Conservation (phyloP, 2,113 vertebrate genomes). For the Nothocercus julius region DNA sequence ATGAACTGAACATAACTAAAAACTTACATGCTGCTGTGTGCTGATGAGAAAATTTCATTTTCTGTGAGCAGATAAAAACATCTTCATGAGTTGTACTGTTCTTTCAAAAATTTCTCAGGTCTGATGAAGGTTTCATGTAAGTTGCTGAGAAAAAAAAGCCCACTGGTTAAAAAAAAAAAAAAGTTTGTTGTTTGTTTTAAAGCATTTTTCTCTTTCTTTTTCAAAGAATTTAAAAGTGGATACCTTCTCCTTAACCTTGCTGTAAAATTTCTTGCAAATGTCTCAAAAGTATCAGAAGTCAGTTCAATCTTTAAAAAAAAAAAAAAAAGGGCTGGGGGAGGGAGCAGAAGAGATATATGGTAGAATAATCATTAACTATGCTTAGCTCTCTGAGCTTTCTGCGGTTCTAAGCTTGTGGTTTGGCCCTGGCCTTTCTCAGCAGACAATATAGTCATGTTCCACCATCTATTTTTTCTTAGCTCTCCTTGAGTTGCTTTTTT, state of each 20-base stretch:
- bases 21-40: not conserved
- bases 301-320: not conserved
- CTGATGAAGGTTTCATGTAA: not conserved
- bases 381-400: not conserved
- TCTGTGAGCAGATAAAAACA: not conserved
- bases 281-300: not conserved
- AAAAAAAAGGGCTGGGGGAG: fast-evolving
- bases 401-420: not conserved
- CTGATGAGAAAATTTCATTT: not conserved
- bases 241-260: not conserved
- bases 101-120: not conserved
- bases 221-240: not conserved
- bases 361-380: not conserved
- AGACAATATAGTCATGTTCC: not conserved
- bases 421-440: not conserved
- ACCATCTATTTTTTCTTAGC: not conserved
- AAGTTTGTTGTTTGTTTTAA: too few species aligned
- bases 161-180: not conserved
- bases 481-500: not conserved
- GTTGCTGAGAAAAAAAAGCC: not conserved
- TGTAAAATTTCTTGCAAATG: not conserved
- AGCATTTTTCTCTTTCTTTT: not conserved
- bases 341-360: fast-evolving
- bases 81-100: not conserved
- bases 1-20: not conserved